Percentiles rank a stretch among this genome's conserved stretches.
These are phyloP conservation scores for Bettongia penicillata DNA, from an alignment of 2,113 vertebrate genomes.

Conservation along the genomic window DNA sequence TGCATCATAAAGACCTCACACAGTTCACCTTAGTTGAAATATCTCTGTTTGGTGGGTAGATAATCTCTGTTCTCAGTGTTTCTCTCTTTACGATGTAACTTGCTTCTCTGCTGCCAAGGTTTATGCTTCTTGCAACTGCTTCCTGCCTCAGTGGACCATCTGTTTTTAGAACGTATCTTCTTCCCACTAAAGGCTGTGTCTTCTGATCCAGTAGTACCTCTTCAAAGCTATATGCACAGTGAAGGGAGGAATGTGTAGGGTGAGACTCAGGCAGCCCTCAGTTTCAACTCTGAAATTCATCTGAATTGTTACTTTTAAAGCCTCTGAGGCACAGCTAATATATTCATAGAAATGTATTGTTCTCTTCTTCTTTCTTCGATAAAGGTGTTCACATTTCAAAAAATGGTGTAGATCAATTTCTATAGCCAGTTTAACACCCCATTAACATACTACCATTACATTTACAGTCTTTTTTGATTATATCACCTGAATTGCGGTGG, in stretches of 20 bases:
- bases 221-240: not conserved
- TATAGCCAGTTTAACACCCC: not conserved
- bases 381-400: not conserved
- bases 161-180: not conserved
- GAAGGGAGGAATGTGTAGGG: not conserved
- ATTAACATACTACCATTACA: not conserved
- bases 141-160: not conserved
- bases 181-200: not conserved
- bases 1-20: not conserved
- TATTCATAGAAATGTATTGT: not conserved
- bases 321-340: not conserved
- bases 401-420: not conserved
- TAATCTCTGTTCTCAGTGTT: not conserved
- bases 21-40: not conserved
- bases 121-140: not conserved
- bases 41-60: not conserved
- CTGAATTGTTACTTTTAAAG: not conserved
- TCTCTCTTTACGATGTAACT: not conserved
- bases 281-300: not conserved
- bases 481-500: not conserved
- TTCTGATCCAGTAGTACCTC: not conserved
- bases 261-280: not conserved
- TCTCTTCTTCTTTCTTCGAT: not conserved
- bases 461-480: not conserved
- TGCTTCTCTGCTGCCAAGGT: not conserved